These are phyloP conservation scores for Tetragonisca angustula DNA, from an alignment of 2,888 invertebrate species.

Conservation along the genomic window DNA sequence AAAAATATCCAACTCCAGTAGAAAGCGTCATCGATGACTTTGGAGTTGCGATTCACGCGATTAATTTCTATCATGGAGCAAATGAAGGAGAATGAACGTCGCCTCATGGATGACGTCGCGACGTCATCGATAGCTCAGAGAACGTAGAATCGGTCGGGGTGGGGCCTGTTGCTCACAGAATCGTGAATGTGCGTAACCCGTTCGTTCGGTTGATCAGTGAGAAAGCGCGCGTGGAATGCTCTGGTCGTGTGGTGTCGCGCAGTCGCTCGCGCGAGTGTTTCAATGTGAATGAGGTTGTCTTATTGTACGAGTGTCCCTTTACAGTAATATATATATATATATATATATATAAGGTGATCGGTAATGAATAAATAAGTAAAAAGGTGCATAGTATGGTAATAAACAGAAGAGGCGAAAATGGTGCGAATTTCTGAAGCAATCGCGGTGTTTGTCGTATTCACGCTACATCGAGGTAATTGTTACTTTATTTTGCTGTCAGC, in stretches of 20 bases:
- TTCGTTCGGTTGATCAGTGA: constrained; percentile 53
- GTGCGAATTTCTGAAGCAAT: background rate
- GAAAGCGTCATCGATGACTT: background rate
- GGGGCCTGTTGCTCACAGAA: constrained; percentile 55
- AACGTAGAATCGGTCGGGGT: constrained; percentile 48
- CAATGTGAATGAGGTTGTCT: background rate
- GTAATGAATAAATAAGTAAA: background rate
- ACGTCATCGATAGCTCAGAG: constrained; percentile 59
- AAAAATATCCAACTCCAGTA: background rate
- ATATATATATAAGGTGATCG: background rate
- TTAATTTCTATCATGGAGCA: background rate
- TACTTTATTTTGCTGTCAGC: constrained; percentile 16
- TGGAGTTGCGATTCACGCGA: background rate
- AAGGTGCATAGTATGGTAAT: background rate
- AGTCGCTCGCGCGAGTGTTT: background rate
- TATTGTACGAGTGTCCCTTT: background rate
- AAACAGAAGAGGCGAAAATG: constrained; percentile 23
- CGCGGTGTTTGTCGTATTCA: constrained; percentile 30
- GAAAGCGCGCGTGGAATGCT: constrained; percentile 48
- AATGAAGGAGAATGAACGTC: constrained; percentile 37
- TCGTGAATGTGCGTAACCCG: constrained; percentile 28
- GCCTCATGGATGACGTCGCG: constrained; percentile 61
- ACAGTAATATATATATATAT: constrained; percentile 33
- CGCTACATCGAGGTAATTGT: constrained; percentile 55
- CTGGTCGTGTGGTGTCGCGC: constrained; percentile 3